Conservation (phyloP, 2,888 invertebrate genomes). For the Norana najaformis region DNA sequence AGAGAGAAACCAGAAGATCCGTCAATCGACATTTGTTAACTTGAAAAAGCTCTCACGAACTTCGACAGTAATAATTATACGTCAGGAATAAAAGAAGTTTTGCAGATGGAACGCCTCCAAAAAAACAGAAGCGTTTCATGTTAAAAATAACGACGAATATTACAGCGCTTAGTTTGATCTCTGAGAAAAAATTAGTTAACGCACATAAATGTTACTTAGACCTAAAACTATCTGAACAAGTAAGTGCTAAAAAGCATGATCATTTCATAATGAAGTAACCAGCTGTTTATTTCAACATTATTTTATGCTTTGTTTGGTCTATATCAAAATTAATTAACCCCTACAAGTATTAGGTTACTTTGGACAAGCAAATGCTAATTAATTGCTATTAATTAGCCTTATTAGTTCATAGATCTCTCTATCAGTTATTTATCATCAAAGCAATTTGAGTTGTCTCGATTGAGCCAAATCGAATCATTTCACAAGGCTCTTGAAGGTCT, state of each 20-base stretch:
- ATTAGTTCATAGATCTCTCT: not conserved
- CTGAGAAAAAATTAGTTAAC: not conserved
- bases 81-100: slow-evolving; percentile 13
- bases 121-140: not conserved
- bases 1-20: not conserved
- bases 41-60: not conserved
- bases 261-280: not conserved
- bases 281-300: not conserved
- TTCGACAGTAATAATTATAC: not conserved
- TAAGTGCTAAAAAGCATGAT: not conserved
- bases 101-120: not conserved
- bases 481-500: not conserved
- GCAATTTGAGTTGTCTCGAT: not conserved
- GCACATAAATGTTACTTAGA: not conserved
- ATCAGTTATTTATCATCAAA: not conserved
- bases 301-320: not conserved
- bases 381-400: not conserved
- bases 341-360: no score
- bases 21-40: not conserved
- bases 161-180: not conserved
- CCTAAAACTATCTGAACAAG: not conserved
- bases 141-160: not conserved
- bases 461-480: not conserved
- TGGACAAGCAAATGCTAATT: no score
- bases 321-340: not conserved